Evolutionary conservation across 2,888 invertebrate species (phyloP), one percentile per base, ranked within the genome.

Genomic region (Tuberolachnus salignus): DNA sequence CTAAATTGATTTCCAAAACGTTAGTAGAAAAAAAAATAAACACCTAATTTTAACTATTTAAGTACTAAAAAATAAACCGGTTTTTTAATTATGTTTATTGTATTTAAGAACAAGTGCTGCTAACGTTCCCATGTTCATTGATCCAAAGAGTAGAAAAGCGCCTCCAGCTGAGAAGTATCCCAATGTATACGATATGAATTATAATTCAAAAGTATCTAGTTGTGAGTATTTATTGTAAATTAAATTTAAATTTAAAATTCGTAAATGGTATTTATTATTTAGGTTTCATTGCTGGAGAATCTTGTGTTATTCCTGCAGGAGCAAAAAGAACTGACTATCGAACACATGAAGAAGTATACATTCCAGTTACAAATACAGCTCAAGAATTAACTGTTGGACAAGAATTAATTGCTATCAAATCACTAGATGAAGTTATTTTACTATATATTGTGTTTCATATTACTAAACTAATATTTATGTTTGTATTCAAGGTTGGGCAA

Each of bases 291-390:
- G 91, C 92, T 1, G 94, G 94, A 3, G 87, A 90, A 80, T 94
- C 92, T 85, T 88, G 96, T 82, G 86, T 91, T 59, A 85, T 97
- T 8, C 97, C 98, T 0, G 92, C 92, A 81, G 92, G 91, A 82
- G 92, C 94, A 1, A 86, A 89, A 16, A 89, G 93, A 80, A 90
- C 90, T 66, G 91, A 93, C 83, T 90, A 87, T 46, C 89, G 91
- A 81, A 89, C 91, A 81, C 94, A 91, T 84, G 97, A 97, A 85
- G 94, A 97, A 86, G 92, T 98, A 0, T 89, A 89, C 73, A 92
- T 96, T 84, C 94, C 95, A 0, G 90, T 92, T 59, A 89, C 90
- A 72, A 88, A 89, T 67, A 86, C 88, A 0, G 86, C 89, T 0
- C 88, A 89, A n/a, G 72, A 80, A 0, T 84, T 91, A 0, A 86